A percentile compares a stretch with the other conserved stretches of the same genome.
Conservation (phyloP, 2,888 invertebrate genomes). For the Julus scanicus region DNA sequence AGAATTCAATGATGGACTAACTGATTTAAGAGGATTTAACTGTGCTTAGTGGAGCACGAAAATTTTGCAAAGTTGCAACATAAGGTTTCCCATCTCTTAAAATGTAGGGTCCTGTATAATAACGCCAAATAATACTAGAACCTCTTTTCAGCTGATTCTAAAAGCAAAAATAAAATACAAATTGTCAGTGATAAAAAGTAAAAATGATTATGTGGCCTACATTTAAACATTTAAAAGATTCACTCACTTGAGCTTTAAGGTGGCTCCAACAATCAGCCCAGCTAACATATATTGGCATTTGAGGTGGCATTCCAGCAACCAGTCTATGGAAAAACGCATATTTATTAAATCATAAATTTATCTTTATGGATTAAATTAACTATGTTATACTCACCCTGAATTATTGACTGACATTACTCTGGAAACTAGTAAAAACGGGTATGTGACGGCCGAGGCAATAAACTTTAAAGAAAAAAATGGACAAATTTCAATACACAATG, state of each 20-base stretch:
- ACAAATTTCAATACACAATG: background rate
- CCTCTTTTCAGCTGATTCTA: slow-evolving; percentile 86
- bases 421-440: slow-evolving; percentile 91
- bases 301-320: slow-evolving; percentile 82
- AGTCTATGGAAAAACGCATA: slow-evolving; percentile 70
- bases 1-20: background rate
- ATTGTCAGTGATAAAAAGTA: background rate
- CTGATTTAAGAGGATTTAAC: background rate
- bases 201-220: background rate
- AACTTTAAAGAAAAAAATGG: slow-evolving; percentile 77
- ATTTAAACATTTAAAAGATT: background rate
- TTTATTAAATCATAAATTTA: slow-evolving; percentile 8
- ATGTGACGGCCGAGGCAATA: slow-evolving; percentile 85
- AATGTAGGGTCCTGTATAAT: slow-evolving; percentile 71
- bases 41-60: slow-evolving; percentile 31
- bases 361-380: slow-evolving; percentile 46
- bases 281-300: slow-evolving; percentile 82
- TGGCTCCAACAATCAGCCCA: slow-evolving; percentile 90
- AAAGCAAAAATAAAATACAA: slow-evolving; percentile 59
- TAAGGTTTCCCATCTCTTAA: slow-evolving; percentile 55
- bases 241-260: slow-evolving; percentile 66
- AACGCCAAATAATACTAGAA: slow-evolving; percentile 83
- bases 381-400: slow-evolving; percentile 71
- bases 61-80: slow-evolving; percentile 8
- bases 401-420: slow-evolving; percentile 90